Base-by-base conservation (phyloP, 2,888 invertebrate genomes). In the Allacma fusca region DNA sequence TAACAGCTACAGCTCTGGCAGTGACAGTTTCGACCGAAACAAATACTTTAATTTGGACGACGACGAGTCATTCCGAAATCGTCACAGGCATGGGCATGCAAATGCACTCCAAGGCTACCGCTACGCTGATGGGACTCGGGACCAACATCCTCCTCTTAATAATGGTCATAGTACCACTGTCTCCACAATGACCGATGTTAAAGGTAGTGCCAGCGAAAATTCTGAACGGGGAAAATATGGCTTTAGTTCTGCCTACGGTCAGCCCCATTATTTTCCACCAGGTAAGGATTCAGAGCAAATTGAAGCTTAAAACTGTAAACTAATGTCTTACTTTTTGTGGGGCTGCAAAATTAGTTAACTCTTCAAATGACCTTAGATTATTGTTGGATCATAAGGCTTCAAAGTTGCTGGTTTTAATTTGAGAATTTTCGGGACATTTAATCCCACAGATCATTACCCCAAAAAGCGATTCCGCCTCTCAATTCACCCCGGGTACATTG, bases 401-500 rank as follows among this genome's bases (percentile, higher is more conserved):
- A 71, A 12, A 44, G 24, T 50, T 73, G 23, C 24, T 23, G 50
- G 23, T 24, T 26, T 62, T 28, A 59, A 59, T 13, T 59, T 59
- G n/a, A n/a, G n/a, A n/a, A n/a, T n/a, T n/a, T n/a, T n/a, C n/a
- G n/a, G n/a, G n/a, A n/a, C n/a, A n/a, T n/a, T n/a, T n/a, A n/a
- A n/a, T n/a, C n/a, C 40, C 5, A 59, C 59, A 76, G 76, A 76
- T 64, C 23, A 78, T 16, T 80, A 81, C 75, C 79, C 80, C 62
- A 75, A 82, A 69, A 80, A 80, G 44, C 78, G 82, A 16, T 78
- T 81, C 26, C 78, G 83, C 0, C 75, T 83, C 13, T 67, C 80
- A 62, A 80, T 83, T 16, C 81, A 83, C 70, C 83, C 83, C 0
- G 83, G 80, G 9, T 75, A 82, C 34, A 80, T 83, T 13, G 83